Evolutionary conservation across 2,797 vertebrate genomes (phyloP).

Genomic region (Peromyscus nudipes): DNA sequence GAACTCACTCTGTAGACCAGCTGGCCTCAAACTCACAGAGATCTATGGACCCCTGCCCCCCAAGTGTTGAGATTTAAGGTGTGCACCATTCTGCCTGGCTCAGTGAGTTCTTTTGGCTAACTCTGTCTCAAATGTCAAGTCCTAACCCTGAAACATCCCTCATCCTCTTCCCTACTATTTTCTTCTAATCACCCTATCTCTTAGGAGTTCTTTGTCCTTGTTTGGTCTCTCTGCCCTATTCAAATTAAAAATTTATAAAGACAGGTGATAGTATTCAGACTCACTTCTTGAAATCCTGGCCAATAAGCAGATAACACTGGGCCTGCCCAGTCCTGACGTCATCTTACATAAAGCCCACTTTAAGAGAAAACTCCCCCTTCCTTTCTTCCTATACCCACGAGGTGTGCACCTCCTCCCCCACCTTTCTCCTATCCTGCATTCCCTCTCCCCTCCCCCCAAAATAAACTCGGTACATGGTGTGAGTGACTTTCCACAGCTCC

Average conservation of each 20-base stretch:
- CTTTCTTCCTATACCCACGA: no score
- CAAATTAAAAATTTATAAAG: not conserved
- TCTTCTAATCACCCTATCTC: not conserved
- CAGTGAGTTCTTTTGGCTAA: not conserved
- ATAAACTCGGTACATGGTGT: no score
- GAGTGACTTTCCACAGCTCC: no score
- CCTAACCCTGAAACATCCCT: not conserved
- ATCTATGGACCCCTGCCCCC: not conserved
- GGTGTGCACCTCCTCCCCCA: no score
- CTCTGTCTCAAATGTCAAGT: not conserved
- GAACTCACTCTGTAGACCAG: not conserved
- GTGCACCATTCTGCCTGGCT: not conserved
- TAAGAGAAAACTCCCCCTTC: no score
- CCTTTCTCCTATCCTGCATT: no score
- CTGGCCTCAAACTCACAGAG: not conserved
- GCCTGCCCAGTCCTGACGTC: no score
- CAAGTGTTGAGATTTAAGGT: not conserved
- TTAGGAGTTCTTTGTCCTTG: not conserved
- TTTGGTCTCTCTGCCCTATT: not conserved
- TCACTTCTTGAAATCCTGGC: no score
- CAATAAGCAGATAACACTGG: no score
- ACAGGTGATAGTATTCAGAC: no score
- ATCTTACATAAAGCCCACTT: no score
- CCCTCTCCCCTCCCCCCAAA: no score
- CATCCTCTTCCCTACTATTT: not conserved